Evolutionary conservation across 64 coral and sea anemone species (phyloP).

Genomic region (Acropora tenuis): DNA sequence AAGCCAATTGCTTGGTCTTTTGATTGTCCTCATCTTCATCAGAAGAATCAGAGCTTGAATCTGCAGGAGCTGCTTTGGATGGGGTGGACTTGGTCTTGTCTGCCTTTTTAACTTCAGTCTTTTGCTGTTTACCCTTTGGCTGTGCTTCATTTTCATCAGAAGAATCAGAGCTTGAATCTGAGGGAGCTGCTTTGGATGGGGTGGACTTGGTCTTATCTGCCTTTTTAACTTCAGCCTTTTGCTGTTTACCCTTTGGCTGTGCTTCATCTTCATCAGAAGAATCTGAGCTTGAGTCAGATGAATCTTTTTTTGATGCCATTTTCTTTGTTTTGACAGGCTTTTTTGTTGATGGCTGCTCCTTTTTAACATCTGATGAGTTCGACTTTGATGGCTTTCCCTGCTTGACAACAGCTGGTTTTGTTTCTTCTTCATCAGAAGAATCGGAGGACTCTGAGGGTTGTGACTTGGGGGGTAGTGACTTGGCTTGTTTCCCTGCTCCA

Average conservation of each 20-base stretch:
- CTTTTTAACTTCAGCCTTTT: background rate
- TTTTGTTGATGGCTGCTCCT: background rate
- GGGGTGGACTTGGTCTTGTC: background rate
- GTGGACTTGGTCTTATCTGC: background rate
- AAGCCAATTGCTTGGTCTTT: background rate
- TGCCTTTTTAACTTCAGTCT: background rate
- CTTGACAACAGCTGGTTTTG: background rate
- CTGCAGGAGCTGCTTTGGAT: background rate
- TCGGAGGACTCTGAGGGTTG: slow-evolving; percentile 13
- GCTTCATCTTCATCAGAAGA: background rate
- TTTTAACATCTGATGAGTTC: slow-evolving; percentile 27
- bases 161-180: slow-evolving; percentile 60
- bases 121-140: background rate
- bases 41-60: slow-evolving; percentile 61
- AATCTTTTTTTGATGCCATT: background rate
- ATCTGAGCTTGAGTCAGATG: slow-evolving; percentile 24
- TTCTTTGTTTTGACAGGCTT: background rate
- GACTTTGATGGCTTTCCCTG: background rate
- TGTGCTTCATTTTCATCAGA: background rate
- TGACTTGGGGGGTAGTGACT: background rate
- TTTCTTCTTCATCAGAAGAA: slow-evolving; percentile 31
- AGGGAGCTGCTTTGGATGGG: background rate
- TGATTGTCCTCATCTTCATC: background rate
- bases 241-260: background rate
- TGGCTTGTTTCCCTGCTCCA: background rate